Evolutionary conservation across 2,113 vertebrate genomes (phyloP).

Genomic region (Echinops telfairi): DNA sequence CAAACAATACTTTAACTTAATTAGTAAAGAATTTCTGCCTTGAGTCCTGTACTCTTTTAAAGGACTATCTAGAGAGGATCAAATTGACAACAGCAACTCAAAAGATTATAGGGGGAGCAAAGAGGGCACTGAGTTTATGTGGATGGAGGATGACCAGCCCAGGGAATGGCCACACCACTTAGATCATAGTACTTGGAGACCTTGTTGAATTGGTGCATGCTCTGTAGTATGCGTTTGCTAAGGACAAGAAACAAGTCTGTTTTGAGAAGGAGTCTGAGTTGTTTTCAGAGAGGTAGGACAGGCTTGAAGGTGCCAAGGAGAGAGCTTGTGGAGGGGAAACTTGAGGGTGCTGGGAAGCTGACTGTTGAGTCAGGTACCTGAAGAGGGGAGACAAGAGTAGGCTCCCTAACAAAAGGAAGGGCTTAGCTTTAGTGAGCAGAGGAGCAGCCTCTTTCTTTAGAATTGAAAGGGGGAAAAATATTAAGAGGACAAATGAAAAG

Average conservation of each 20-base stretch:
- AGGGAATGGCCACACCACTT: not conserved
- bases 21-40: not conserved
- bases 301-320: not conserved
- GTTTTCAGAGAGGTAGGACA: constrained; percentile 4
- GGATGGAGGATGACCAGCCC: not conserved
- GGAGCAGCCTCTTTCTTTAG: constrained; percentile 52
- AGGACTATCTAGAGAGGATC: not conserved
- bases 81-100: not conserved
- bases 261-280: not conserved
- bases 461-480: not conserved
- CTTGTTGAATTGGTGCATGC: not conserved
- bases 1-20: not conserved
- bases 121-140: not conserved
- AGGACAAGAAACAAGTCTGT: not conserved
- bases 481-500: not conserved
- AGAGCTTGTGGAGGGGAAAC: not conserved
- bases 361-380: constrained; percentile 37
- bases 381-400: constrained; percentile 33
- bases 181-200: not conserved
- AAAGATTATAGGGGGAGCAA: not conserved
- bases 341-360: not conserved
- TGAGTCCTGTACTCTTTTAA: not conserved
- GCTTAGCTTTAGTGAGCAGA: constrained; percentile 24
- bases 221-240: not conserved
- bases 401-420: constrained; percentile 2